Evolutionary conservation across 64 coral and sea anemone species (phyloP).

Genomic region (Anthopleura sola): DNA sequence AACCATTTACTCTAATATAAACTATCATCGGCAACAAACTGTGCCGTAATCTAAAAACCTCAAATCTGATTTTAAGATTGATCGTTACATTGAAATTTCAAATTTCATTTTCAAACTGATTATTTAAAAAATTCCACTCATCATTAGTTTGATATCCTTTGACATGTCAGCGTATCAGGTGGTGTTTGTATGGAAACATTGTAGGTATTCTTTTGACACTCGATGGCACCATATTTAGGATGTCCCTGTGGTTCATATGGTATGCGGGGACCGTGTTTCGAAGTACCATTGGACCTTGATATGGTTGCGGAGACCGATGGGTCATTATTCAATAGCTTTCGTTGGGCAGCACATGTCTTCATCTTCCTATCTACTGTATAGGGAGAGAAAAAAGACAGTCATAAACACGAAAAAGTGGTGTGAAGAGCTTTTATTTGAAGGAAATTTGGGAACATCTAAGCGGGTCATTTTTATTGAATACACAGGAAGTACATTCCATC

Average conservation of each 20-base stretch:
- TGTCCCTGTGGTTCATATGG: background rate
- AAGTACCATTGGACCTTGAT: constrained; percentile 10
- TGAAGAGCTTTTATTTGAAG: no score
- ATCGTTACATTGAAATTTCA: no score
- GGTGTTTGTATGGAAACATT: background rate
- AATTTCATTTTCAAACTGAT: no score
- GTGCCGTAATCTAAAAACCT: no score
- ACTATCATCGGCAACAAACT: no score
- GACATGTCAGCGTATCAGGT: background rate
- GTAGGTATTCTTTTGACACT: background rate
- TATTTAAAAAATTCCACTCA: background rate
- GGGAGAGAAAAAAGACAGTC: background rate
- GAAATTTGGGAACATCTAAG: background rate
- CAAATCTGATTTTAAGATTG: no score
- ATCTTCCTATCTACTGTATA: background rate
- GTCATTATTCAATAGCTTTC: background rate
- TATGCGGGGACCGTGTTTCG: background rate
- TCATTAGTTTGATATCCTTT: background rate
- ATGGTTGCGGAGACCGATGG: background rate
- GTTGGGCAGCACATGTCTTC: background rate
- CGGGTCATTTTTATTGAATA: no score
- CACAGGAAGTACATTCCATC: no score
- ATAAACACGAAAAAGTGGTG: background rate
- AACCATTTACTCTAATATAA: no score
- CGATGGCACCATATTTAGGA: background rate